phyloP scores from a whole-genome alignment of 1,140 invertebrate genomes.

The Tyrophagus putrescentiae region DNA sequence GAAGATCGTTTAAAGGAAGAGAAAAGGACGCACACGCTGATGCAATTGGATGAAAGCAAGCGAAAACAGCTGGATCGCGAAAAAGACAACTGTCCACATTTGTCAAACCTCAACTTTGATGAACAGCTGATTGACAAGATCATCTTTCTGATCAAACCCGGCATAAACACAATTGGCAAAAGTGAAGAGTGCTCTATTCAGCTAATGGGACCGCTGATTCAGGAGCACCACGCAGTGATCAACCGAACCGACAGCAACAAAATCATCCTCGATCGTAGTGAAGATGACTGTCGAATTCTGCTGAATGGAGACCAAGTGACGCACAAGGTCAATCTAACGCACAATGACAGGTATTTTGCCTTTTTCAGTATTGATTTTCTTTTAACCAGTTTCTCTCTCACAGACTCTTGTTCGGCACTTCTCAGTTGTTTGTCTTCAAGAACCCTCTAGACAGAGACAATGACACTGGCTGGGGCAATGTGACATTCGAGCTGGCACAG shows the following conservation, averaged over 20 bases:
- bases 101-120: slow-evolving; percentile 47
- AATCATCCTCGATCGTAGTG: slow-evolving; percentile 37
- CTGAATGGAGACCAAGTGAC: slow-evolving; percentile 40
- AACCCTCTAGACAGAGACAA: slow-evolving; percentile 35
- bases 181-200: slow-evolving; percentile 36
- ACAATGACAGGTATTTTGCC: slow-evolving; percentile 41
- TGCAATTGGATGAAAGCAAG: slow-evolving; percentile 2
- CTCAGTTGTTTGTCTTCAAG: slow-evolving; percentile 44
- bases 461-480: slow-evolving; percentile 34
- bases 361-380: not conserved
- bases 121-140: slow-evolving; percentile 43
- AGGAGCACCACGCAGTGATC: slow-evolving; percentile 41
- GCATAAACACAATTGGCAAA: slow-evolving; percentile 39
- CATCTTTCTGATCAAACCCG: slow-evolving; percentile 39
- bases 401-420: slow-evolving; percentile 28
- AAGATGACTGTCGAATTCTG: slow-evolving; percentile 37
- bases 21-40: slow-evolving; percentile 17
- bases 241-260: slow-evolving; percentile 33
- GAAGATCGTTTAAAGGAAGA: slow-evolving; percentile 39
- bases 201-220: slow-evolving; percentile 44
- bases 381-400: not conserved
- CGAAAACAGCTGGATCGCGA: slow-evolving; percentile 36
- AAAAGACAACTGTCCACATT: slow-evolving; percentile 37
- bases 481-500: slow-evolving; percentile 43
- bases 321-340: slow-evolving; percentile 36